Percentiles rank a stretch among this genome's conserved stretches.
These are phyloP conservation scores for Synanceia verrucosa DNA, from an alignment of 2,797 vertebrate species.

Conservation along the genomic window DNA sequence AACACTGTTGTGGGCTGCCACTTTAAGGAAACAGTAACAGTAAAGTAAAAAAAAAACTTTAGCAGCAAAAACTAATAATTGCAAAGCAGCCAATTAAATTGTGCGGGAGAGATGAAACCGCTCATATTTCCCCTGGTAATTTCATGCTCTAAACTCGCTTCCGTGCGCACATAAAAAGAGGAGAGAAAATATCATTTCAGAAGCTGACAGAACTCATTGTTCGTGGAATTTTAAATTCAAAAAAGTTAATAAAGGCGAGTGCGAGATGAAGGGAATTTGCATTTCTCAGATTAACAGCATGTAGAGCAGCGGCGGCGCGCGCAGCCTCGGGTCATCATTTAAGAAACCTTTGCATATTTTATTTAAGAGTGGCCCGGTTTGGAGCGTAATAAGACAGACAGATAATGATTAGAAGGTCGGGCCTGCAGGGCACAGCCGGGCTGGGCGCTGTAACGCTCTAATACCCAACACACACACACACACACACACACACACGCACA, in stretches of 20 bases:
- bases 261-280: conserved; percentile 99
- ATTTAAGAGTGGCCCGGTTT: conserved; percentile 99
- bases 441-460: conserved; percentile 88
- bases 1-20: conserved; percentile 83
- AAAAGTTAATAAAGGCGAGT: conserved; percentile 99
- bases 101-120: conserved; percentile 99
- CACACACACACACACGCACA: conserved; percentile 60
- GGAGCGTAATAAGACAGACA: conserved; percentile 99
- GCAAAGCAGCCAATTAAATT: conserved; percentile 99
- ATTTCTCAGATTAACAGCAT: conserved; percentile 99
- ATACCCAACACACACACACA: conserved; percentile 79
- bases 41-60: conserved; percentile 96
- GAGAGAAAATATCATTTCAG: conserved; percentile 99
- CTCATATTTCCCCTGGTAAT: conserved; percentile 99
- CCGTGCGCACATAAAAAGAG: conserved; percentile 92
- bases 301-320: conserved; percentile 99
- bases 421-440: conserved; percentile 98
- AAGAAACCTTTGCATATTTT: conserved; percentile 99
- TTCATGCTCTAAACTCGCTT: conserved; percentile 99
- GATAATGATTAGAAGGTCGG: conserved; percentile 99
- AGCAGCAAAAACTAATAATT: conserved; percentile 99
- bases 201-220: conserved; percentile 99
- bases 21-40: conserved; percentile 99
- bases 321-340: conserved; percentile 99
- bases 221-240: conserved; percentile 99